A percentile compares a stretch with the other conserved stretches of the same genome.
phyloP scores from a whole-genome alignment of 30 jellyfish, hydroid and myxozoan genomes.

The Calvadosia cruxmelitensis region DNA sequence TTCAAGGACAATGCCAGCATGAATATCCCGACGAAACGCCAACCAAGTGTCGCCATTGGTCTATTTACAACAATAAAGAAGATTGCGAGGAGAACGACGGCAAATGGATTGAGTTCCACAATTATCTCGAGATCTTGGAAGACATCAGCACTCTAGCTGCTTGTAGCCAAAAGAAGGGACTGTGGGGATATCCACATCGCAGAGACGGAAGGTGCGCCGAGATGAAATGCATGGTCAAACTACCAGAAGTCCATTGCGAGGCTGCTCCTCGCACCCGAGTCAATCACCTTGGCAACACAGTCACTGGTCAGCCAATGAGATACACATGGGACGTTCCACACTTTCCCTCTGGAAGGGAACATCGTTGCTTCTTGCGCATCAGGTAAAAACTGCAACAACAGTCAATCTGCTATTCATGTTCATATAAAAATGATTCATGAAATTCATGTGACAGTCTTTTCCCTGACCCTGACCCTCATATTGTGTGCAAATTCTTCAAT shows the following conservation, averaged over 20 bases:
- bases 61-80: constrained; percentile 53
- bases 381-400: constrained; percentile 63
- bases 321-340: constrained; percentile 72
- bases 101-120: constrained; percentile 61
- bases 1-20: too few species aligned
- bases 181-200: constrained; percentile 63
- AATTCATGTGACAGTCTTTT: too few species aligned
- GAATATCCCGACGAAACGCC: too few species aligned
- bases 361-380: constrained; percentile 53
- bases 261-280: constrained; percentile 74
- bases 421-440: too few species aligned
- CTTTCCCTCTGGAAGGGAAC: constrained; percentile 64
- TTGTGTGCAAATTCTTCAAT: too few species aligned
- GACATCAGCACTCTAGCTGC: constrained; percentile 24
- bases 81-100: constrained; percentile 70
- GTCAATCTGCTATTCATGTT: too few species aligned
- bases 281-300: constrained; percentile 89
- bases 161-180: constrained; percentile 5
- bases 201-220: constrained; percentile 8
- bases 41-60: constrained; percentile 15
- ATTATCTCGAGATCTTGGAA: constrained; percentile 58
- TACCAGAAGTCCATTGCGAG: constrained; percentile 56
- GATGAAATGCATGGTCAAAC: constrained; percentile 64
- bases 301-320: constrained; percentile 47
- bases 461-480: too few species aligned